Percentiles rank a stretch among this genome's conserved stretches.
Evolutionary conservation across 2,888 invertebrate species (phyloP).

Genomic region (Apamea epomidion): DNA sequence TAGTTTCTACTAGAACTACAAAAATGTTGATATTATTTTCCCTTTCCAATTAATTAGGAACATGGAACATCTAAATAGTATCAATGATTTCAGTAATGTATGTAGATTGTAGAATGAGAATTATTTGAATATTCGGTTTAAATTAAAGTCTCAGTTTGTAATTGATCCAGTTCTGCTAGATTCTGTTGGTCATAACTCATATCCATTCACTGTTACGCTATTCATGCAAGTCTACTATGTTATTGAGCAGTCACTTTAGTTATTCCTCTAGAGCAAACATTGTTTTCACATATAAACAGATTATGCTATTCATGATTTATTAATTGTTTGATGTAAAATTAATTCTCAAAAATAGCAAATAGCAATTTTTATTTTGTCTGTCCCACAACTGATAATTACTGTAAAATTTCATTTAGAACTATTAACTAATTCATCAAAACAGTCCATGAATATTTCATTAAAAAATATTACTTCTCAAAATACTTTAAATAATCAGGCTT

Average conservation of each 20-base stretch:
- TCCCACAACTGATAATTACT: background rate
- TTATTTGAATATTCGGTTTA: background rate
- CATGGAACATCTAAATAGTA: background rate
- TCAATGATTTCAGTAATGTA: background rate
- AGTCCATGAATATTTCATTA: background rate
- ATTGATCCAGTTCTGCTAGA: background rate
- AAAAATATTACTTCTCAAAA: background rate
- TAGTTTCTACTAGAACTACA: background rate
- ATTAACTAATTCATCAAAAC: background rate
- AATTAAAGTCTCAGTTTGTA: background rate
- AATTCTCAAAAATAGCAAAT: background rate
- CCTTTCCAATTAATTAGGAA: background rate
- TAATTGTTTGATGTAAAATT: background rate
- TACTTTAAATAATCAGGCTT: conserved; percentile 9
- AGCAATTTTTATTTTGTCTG: background rate
- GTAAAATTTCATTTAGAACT: background rate
- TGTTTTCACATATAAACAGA: background rate
- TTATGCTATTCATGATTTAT: background rate
- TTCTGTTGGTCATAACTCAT: background rate
- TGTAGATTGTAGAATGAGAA: too few species aligned
- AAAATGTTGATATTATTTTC: background rate
- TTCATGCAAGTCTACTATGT: background rate
- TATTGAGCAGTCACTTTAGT: background rate
- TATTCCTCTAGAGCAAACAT: background rate
- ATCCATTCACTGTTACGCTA: background rate